Evolutionary conservation across 2,888 invertebrate species (phyloP).

Genomic region (Hyppa rectilinea): DNA sequence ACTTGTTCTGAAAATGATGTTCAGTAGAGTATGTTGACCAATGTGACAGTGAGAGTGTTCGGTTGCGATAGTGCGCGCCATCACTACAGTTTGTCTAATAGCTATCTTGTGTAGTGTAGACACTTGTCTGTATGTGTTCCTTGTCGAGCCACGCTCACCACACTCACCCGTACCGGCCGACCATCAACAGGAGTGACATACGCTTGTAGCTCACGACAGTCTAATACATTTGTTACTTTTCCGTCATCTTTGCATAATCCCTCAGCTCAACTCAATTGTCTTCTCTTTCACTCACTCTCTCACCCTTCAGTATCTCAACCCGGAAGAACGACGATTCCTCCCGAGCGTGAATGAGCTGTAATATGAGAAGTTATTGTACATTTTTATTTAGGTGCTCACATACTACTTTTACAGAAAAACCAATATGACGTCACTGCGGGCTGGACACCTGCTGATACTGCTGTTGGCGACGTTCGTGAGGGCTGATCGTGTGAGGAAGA

Average conservation of each 20-base stretch:
- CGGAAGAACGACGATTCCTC: not conserved
- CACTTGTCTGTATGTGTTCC: not conserved
- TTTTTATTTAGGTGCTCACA: no score
- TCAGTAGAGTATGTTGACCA: not conserved
- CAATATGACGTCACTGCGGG: constrained; percentile 68
- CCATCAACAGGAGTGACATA: no score
- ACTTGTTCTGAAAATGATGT: not conserved
- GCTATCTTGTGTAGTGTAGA: not conserved
- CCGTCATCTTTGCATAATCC: no score
- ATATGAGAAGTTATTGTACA: no score
- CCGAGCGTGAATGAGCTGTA: not conserved
- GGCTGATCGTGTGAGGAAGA: constrained; percentile 62
- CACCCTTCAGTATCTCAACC: no score
- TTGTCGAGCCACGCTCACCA: not conserved
- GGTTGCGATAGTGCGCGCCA: no score
- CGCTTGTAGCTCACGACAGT: no score
- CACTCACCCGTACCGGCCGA: no score
- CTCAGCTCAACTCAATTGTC: no score
- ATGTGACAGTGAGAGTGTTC: not conserved
- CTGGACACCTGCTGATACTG: constrained; percentile 65
- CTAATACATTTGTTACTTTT: no score
- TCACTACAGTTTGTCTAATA: not conserved
- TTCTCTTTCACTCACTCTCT: no score
- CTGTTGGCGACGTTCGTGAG: constrained; percentile 57
- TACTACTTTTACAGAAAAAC: constrained; percentile 2